These are phyloP conservation scores for Chitala chitala DNA, from an alignment of 2,113 vertebrate species.

Conservation along the genomic window DNA sequence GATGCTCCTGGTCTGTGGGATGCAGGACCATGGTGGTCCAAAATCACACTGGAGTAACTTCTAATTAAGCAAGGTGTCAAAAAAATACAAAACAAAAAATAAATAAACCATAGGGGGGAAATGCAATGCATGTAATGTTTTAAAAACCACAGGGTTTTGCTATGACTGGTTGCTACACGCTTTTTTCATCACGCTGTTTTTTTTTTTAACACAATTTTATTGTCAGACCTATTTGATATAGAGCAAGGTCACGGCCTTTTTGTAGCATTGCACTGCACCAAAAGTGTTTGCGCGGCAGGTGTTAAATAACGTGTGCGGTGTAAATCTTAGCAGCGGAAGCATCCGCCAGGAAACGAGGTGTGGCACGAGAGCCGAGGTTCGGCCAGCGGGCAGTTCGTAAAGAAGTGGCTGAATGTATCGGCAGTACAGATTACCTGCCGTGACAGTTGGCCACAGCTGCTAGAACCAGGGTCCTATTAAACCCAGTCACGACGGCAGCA, in stretches of 20 bases:
- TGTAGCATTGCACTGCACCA: not conserved
- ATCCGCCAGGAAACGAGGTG: not conserved
- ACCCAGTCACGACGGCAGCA: not conserved
- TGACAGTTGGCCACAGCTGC: slow-evolving; percentile 18
- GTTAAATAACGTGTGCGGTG: not conserved
- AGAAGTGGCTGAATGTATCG: not conserved
- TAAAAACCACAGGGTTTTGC: not conserved
- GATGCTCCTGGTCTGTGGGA: too few species aligned
- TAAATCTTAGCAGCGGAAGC: slow-evolving; percentile 12
- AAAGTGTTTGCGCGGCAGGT: not conserved
- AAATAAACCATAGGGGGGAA: too few species aligned
- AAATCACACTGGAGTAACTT: too few species aligned
- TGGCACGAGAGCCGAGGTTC: not conserved
- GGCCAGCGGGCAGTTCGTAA: not conserved
- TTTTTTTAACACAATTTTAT: not conserved
- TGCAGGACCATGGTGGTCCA: too few species aligned
- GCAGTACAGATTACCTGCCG: not conserved
- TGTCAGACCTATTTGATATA: not conserved
- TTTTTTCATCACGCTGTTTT: too few species aligned
- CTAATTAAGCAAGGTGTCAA: too few species aligned
- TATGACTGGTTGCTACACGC: not conserved
- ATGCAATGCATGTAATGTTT: too few species aligned
- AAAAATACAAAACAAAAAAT: too few species aligned
- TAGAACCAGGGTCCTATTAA: not conserved
- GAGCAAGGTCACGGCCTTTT: not conserved